Evolutionary conservation across 2,888 invertebrate genomes (phyloP), one percentile per base, ranked within the genome.

Genomic region (Cerastis leucographa): DNA sequence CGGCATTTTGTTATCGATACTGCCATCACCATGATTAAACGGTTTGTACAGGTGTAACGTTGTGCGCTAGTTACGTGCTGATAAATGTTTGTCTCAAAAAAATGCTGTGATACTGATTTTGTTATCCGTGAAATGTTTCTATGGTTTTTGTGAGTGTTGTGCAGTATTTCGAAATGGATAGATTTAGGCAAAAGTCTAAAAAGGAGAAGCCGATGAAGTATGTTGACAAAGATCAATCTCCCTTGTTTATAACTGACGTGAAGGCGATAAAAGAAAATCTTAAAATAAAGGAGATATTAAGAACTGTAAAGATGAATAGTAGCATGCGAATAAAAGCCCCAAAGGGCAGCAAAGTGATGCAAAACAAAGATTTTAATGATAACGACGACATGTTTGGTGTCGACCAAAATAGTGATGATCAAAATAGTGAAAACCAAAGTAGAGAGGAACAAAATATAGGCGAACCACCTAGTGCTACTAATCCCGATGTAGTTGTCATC

Each of bases 251-350:
- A 74, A 88, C 92, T 14, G 96, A 96, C 73, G 92, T 95, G 0
- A 96, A 94, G 84, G 91, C 92, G 56, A 92, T 95, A 12, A 95
- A 94, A 83, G 96, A 96, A 87, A 96, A 95, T 85, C 87, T 95
- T 0, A 96, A 95, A 92, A 95, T 96, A 70, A 95, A 94, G 80
- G 95, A 96, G 85, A 95, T 96, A 76, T 90, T 96, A 67, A 90
- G 95, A 82, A 95, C 94, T 14, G 96, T 96, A 0, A 96, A 96
- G 92, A 96, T 96, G 94, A 96, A 94, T 68, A 96, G 94, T 70
- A 95, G 95, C 84, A 94, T 95, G 94, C 91, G 95, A 54, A 87
- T 95, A 44, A 95, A 95, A 82, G 94, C 94, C 1, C 95, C 95
- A 4, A 90, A 91, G 19, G 94, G 94, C 1, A 95, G 94, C 77